phyloP scores from a whole-genome alignment of 2,797 vertebrate genomes.

The Buceros bicornis region DNA sequence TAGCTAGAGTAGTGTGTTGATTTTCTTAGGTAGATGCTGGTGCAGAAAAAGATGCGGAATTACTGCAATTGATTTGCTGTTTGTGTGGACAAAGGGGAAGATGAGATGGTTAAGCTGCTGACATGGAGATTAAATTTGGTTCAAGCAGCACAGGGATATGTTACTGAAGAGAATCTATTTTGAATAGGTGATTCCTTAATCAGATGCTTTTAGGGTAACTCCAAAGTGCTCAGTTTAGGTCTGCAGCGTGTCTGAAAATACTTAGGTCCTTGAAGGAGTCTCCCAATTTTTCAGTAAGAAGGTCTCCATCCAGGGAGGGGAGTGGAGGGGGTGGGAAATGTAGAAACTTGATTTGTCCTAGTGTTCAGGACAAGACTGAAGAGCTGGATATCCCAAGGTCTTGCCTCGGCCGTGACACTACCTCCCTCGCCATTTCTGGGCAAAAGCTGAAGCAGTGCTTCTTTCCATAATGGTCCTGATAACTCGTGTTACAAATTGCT shows the following conservation, averaged over 20 bases:
- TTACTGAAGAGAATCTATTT: neutral
- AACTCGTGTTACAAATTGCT: fast-evolving
- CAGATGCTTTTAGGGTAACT: neutral
- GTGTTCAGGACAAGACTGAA: neutral
- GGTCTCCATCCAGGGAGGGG: neutral
- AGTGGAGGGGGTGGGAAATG: neutral
- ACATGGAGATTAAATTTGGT: neutral
- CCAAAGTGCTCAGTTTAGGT: neutral
- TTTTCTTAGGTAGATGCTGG: neutral
- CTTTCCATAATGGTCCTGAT: neutral
- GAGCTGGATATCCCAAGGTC: neutral
- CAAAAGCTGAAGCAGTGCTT: neutral
- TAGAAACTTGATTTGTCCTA: neutral
- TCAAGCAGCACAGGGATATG: neutral
- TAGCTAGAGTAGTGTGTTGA: neutral
- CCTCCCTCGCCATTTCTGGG: neutral
- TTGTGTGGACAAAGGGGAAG: neutral
- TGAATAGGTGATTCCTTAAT: neutral
- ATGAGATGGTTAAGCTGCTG: neutral
- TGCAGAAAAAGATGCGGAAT: neutral
- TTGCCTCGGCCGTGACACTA: neutral
- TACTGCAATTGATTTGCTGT: neutral
- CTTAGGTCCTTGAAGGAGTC: neutral
- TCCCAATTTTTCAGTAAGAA: neutral
- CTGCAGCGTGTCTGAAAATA: neutral